phyloP scores from a whole-genome alignment of 1,140 invertebrate species.

The Drosophila virilis region DNA sequence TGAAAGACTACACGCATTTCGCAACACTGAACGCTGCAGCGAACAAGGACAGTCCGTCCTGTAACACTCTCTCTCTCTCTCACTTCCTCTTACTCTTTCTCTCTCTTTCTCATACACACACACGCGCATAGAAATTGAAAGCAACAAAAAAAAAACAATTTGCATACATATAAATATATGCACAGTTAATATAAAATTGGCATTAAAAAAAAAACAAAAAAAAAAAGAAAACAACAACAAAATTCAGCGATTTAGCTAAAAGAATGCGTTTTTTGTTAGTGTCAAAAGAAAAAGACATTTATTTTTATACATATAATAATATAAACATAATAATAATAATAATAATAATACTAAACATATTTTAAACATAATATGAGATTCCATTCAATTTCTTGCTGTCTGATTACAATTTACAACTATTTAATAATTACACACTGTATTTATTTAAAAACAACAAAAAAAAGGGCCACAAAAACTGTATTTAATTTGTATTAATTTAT shows the following conservation, averaged over 20 bases:
- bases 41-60: not conserved
- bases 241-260: not conserved
- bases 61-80: not conserved
- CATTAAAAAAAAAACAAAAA: not conserved
- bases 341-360: slow-evolving; percentile 13
- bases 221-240: not conserved
- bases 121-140: slow-evolving; percentile 7
- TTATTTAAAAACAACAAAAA: slow-evolving; percentile 37
- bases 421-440: slow-evolving; percentile 58
- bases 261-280: slow-evolving; percentile 21
- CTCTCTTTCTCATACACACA: slow-evolving; percentile 10
- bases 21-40: slow-evolving; percentile 9
- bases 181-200: not conserved
- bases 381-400: slow-evolving; percentile 44
- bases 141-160: not conserved
- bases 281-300: slow-evolving; percentile 72
- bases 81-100: not conserved
- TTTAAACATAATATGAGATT: slow-evolving; percentile 57
- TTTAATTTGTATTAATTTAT: slow-evolving; percentile 81
- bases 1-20: not conserved
- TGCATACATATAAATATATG: not conserved
- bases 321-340: slow-evolving; percentile 24
- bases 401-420: slow-evolving; percentile 34
- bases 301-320: slow-evolving; percentile 57
- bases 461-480: slow-evolving; percentile 73